Evolutionary conservation across 2,113 vertebrate genomes (phyloP), one percentile per base, ranked within the genome.

Genomic region (Lagopus leucura): DNA sequence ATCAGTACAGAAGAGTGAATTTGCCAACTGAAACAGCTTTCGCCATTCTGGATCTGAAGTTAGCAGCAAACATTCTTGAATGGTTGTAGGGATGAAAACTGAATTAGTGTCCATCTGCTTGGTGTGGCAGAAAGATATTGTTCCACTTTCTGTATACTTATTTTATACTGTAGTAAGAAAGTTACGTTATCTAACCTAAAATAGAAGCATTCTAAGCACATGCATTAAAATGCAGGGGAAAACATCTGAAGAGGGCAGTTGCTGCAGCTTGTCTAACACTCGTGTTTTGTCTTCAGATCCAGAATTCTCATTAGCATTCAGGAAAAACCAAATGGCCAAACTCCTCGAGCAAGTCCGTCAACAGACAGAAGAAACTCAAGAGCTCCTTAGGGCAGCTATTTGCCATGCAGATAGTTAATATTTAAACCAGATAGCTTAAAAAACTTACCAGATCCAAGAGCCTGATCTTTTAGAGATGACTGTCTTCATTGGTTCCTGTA

Each of bases 341-440:
- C 95, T 95, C 82, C 97, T 98, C 54, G 74, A 96, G 47, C 92
- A 93, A 91, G 28, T 98, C 61, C 89, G 8, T 54, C 96, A 96
- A 73, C 96, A 98, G 82, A 97, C 96, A 67, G 95, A 97, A 81
- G 95, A 97, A 95, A 97, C 95, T 52, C 97, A 95, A 77, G 94
- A 96, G 54, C 94, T 98, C 64, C 97, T 98, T 11, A 90, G 76
- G 90, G 84, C 73, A 88, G 96, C 91, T 82, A 28, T 95, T 60
- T 92, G 47, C 90, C 79, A 79, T 0, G 74, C 92, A 82, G 91
- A 96, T 15, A 92, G 77, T 84, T 89, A 92, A 87, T 70, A 66
- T 89, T 82, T 85, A 74, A 95, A 45, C 73, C 3, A 4, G 24
- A 15, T 40, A 48, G 20, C 21, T 81, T 75, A 57, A 32, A 88